A percentile compares a stretch with the other conserved stretches of the same genome.
phyloP scores from a whole-genome alignment of 2,888 invertebrate genomes.

The Autographa pulchrina region DNA sequence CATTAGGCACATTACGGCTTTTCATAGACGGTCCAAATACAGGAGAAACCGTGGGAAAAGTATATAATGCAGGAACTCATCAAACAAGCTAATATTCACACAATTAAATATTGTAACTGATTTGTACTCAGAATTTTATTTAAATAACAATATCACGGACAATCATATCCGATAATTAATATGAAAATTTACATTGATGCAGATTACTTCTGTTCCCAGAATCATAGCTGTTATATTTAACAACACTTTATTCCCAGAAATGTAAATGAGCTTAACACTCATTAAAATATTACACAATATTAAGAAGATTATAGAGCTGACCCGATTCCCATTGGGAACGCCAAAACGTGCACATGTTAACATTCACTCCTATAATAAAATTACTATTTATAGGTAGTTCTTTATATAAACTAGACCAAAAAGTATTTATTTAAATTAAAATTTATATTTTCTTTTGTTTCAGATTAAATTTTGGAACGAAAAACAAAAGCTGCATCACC shows the following conservation, averaged over 20 bases:
- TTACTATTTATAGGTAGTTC: conserved; percentile 41
- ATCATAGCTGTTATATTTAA: not conserved
- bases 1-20: no score
- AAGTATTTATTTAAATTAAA: conserved; percentile 13
- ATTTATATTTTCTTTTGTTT: conserved; percentile 72
- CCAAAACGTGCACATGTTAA: conserved; percentile 38
- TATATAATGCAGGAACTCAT: no score
- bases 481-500: no score
- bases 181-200: not conserved
- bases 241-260: conserved; percentile 18
- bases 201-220: not conserved
- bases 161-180: no score
- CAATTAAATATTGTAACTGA: no score
- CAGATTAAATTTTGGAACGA: conserved; percentile 61
- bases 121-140: no score
- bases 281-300: conserved; percentile 40
- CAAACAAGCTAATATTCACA: no score
- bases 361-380: conserved; percentile 50
- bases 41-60: no score
- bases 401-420: conserved; percentile 38
- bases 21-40: no score
- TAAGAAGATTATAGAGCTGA: conserved; percentile 50
- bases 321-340: conserved; percentile 53
- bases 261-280: conserved; percentile 21
- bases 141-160: no score